Evolutionary conservation across 2,113 vertebrate species (phyloP), one percentile per base, ranked within the genome.

Genomic region (Puntigrus tetrazona): DNA sequence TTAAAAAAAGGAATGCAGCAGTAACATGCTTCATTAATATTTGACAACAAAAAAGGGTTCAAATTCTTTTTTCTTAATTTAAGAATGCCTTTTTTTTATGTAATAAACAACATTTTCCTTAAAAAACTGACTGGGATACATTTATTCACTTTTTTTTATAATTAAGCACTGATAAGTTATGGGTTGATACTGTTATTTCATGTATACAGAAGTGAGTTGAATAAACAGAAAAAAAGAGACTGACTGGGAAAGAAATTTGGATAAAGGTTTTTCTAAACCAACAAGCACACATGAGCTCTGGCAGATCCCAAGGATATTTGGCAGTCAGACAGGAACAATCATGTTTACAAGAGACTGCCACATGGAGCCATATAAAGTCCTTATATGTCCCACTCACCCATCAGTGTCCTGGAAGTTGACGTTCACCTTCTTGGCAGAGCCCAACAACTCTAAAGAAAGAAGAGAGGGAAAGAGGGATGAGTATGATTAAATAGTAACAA

Each of bases 401-500:
- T 95, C 94, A 77, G 93, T 94, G 73, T 95, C 94, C 89, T 95
- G 94, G 89, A 95, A 95, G 91, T 95, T 95, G 83, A 95, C 93
- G 5, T 95, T 95, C 67, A 95, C 94, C 88, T 92, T 95, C 91
- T 95, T 95, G 52, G 93, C 92, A n/a, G 93, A 94, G 50, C 94
- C 93, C 31, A 95, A 93, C 78, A 95, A 92, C 85, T 95, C 94
- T 95, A 92, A 89, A 93, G 27, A 90, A 69, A 1, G 85, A 78
- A 63, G 77, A 75, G 0, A 87, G 20, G 83, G 3, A 31, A 79
- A 38, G 20, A 59, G 29, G 20, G 38, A 86, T 22, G 36, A 29
- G 52, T 16, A 57, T 31, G 10, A 65, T 10, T 47, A 65, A 27
- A 50, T 50, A 50, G 10, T 20, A 29, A 47, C 27, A 72, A 31